A percentile compares a stretch with the other conserved stretches of the same genome.
phyloP scores from a whole-genome alignment of 2,113 vertebrate species.

The Anarrhichthys ocellatus region DNA sequence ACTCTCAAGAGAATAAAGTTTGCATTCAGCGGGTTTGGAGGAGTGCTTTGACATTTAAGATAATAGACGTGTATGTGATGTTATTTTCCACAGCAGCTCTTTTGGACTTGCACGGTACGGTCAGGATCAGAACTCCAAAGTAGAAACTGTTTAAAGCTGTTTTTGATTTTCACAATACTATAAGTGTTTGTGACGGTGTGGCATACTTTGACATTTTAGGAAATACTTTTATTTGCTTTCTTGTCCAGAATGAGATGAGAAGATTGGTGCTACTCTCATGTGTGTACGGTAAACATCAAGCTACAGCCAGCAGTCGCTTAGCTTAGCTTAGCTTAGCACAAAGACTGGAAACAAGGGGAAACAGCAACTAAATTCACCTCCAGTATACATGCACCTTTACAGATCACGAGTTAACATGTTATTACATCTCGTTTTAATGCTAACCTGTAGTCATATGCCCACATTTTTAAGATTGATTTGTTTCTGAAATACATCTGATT shows the following conservation, averaged over 20 bases:
- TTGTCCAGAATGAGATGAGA: neutral
- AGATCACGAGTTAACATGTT: neutral
- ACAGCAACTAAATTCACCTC: neutral
- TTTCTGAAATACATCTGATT: neutral
- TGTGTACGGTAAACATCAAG: neutral
- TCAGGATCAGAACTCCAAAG: neutral
- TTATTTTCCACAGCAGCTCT: constrained; percentile 29
- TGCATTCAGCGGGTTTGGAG: constrained; percentile 10
- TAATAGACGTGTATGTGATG: constrained; percentile 9
- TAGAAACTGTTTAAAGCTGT: neutral
- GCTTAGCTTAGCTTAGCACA: neutral
- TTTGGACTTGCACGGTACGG: neutral
- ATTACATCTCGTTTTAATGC: neutral
- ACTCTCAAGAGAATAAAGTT: constrained; percentile 21
- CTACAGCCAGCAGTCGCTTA: neutral
- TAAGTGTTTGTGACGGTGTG: neutral
- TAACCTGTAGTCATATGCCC: neutral
- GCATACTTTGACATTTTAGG: neutral
- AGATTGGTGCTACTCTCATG: neutral
- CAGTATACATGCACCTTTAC: neutral
- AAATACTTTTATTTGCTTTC: neutral
- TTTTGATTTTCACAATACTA: neutral
- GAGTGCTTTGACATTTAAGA: constrained; percentile 21
- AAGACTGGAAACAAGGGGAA: neutral
- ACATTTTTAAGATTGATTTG: neutral